phyloP scores from a whole-genome alignment of 2,797 vertebrate genomes.

The Paratrypauchen microcephalus region DNA sequence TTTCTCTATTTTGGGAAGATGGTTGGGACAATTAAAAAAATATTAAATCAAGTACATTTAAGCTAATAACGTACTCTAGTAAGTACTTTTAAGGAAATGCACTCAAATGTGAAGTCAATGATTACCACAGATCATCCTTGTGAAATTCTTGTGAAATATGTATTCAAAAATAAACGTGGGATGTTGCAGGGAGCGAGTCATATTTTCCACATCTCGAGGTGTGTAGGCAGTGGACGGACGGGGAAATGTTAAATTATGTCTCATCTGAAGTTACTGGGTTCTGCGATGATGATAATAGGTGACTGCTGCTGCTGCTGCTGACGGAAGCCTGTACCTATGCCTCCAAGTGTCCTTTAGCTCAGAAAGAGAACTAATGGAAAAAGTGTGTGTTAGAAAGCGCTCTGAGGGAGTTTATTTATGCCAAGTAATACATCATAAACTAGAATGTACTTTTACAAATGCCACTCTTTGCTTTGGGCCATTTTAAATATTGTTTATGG shows the following conservation, averaged over 20 bases:
- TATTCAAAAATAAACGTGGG: not conserved
- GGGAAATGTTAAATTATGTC: conserved; percentile 41
- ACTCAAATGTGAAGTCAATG: not conserved
- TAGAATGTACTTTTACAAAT: conserved; percentile 31
- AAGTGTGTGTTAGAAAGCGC: conserved; percentile 1
- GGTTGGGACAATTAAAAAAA: too few relatives aligned
- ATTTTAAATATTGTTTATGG: conserved; percentile 24
- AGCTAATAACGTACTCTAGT: too few relatives aligned
- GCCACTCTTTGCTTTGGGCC: conserved; percentile 30
- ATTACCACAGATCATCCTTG: too few relatives aligned
- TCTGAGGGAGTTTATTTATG: conserved; percentile 6
- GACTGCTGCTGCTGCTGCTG: conserved; percentile 21
- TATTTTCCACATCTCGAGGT: conserved; percentile 19
- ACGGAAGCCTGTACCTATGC: conserved; percentile 16
- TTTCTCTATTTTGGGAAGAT: too few relatives aligned
- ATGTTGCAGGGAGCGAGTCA: not conserved
- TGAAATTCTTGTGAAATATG: not conserved
- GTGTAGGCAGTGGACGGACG: conserved; percentile 19
- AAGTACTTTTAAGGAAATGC: too few relatives aligned
- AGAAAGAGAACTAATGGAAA: conserved; percentile 10
- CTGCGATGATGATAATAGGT: conserved; percentile 35
- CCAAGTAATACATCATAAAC: conserved; percentile 45
- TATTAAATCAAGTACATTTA: too few relatives aligned
- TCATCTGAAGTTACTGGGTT: conserved; percentile 37
- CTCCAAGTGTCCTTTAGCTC: conserved; percentile 32